phyloP scores from a whole-genome alignment of 2,113 vertebrate species.

The Hippotragus niger region DNA sequence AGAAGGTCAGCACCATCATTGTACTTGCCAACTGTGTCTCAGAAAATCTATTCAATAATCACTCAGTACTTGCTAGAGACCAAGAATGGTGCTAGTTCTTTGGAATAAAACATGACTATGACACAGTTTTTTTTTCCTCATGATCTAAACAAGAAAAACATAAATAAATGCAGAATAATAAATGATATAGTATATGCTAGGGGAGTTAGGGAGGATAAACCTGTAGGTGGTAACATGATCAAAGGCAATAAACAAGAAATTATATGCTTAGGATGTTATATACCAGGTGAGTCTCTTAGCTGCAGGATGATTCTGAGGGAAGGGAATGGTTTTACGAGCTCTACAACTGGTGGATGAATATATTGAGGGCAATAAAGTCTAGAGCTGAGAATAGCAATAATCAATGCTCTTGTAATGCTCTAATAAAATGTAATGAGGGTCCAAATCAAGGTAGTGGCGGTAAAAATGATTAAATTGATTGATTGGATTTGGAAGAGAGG shows the following conservation, averaged over 20 bases:
- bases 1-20: not conserved
- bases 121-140: not conserved
- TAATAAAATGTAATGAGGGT: not conserved
- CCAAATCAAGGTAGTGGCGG: not conserved
- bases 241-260: not conserved
- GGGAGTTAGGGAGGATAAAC: not conserved
- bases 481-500: not conserved
- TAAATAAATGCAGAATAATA: not conserved
- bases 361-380: not conserved
- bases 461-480: not conserved
- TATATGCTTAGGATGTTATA: accelerated
- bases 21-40: not conserved
- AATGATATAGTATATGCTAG: not conserved
- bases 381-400: not conserved
- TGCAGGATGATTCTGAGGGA: not conserved
- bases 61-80: not conserved
- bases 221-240: not conserved
- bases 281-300: not conserved
- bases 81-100: not conserved
- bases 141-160: not conserved
- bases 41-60: not conserved
- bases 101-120: not conserved
- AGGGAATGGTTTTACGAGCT: not conserved
- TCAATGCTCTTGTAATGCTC: not conserved
- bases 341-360: accelerated